These are phyloP conservation scores for Phocides pigmalion DNA, from an alignment of 1,140 invertebrate species.

Conservation along the genomic window DNA sequence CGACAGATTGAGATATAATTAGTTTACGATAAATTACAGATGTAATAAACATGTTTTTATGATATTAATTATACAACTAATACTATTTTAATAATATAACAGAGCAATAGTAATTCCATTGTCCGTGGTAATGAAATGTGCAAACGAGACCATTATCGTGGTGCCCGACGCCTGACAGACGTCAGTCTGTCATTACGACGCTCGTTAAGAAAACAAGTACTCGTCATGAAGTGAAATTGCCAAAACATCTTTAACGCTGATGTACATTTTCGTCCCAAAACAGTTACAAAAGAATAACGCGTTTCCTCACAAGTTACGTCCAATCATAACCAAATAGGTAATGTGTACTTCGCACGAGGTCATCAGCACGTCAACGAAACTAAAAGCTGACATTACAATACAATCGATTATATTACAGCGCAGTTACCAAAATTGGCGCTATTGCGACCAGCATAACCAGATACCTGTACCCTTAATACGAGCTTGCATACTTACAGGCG, in stretches of 20 bases:
- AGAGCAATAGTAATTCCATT: background rate
- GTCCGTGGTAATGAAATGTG: background rate
- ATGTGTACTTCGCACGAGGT: constrained; percentile 51
- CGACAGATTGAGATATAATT: constrained; percentile 7
- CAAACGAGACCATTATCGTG: background rate
- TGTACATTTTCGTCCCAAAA: background rate
- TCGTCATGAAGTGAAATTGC: background rate
- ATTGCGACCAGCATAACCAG: constrained; percentile 35
- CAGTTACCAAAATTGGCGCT: constrained; percentile 64
- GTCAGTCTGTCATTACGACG: background rate
- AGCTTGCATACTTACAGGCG: no score
- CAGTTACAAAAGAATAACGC: constrained; percentile 10
- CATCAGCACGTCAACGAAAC: constrained; percentile 53
- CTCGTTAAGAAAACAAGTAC: background rate
- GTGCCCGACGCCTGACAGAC: background rate
- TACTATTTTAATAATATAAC: background rate
- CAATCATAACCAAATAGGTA: constrained; percentile 61
- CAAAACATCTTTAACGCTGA: background rate
- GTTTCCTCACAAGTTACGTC: constrained; percentile 28
- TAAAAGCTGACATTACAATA: constrained; percentile 49
- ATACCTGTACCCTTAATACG: no score
- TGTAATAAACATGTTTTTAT: background rate
- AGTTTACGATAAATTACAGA: background rate
- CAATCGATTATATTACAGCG: constrained; percentile 52
- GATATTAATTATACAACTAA: background rate